phyloP scores from a whole-genome alignment of 1,140 invertebrate genomes.

The Anthonomus grandis region DNA sequence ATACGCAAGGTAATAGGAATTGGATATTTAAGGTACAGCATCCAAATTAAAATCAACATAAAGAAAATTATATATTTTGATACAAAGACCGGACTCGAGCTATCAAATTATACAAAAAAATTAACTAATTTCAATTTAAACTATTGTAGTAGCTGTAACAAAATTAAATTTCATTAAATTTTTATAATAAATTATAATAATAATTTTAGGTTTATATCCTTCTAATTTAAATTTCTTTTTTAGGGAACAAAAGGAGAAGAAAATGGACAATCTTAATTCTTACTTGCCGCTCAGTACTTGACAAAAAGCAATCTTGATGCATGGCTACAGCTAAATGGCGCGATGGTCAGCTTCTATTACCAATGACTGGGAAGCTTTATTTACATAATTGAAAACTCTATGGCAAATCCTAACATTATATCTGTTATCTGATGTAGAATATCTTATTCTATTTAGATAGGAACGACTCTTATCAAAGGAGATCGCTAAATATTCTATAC shows the following conservation, averaged over 20 bases:
- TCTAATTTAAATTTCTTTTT: constrained; percentile 28
- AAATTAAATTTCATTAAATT: too few species aligned
- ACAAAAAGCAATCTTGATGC: constrained; percentile 42
- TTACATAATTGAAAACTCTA: constrained; percentile 18
- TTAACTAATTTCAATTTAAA: too few species aligned
- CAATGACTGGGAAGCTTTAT: constrained; percentile 11
- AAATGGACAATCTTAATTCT: constrained; percentile 65
- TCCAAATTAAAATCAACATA: too few species aligned
- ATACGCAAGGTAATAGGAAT: too few species aligned
- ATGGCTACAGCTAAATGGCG: constrained; percentile 40
- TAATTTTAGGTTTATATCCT: background rate
- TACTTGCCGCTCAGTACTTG: constrained; percentile 48
- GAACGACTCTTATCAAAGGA: constrained; percentile 16
- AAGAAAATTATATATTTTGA: too few species aligned
- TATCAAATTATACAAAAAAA: too few species aligned
- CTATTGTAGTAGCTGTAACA: too few species aligned
- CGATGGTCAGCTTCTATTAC: too few species aligned
- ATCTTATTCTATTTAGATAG: constrained; percentile 17
- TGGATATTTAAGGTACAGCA: too few species aligned
- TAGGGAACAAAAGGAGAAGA: constrained; percentile 68
- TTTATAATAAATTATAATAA: background rate
- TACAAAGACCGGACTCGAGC: too few species aligned
- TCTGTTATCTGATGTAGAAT: constrained; percentile 42
- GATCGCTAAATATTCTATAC: constrained; percentile 11
- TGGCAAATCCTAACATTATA: constrained; percentile 32